Percentiles rank a stretch among this genome's conserved stretches.
These are phyloP conservation scores for Nomada fucata DNA, from an alignment of 2,888 invertebrate species.

Conservation along the genomic window DNA sequence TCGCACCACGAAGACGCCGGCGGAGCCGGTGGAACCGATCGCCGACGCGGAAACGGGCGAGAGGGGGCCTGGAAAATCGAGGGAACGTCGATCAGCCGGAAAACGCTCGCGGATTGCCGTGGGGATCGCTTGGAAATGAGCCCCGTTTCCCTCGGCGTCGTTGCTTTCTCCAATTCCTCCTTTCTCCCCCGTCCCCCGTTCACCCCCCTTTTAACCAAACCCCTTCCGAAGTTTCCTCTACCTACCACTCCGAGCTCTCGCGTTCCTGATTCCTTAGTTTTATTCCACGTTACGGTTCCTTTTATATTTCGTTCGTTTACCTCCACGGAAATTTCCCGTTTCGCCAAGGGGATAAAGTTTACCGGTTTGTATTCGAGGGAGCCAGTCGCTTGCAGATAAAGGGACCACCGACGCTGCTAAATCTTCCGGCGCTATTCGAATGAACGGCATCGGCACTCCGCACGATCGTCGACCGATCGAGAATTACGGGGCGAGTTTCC, in stretches of 20 bases:
- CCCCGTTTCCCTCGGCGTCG: conserved; percentile 52
- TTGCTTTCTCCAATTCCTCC: conserved; percentile 47
- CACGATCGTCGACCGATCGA: conserved; percentile 13
- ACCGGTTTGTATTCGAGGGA: background rate
- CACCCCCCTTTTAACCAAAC: background rate
- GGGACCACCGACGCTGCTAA: conserved; percentile 4
- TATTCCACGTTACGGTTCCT: conserved; percentile 35
- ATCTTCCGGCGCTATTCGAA: conserved; percentile 20
- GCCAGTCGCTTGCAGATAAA: background rate
- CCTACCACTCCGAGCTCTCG: background rate
- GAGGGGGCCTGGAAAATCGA: conserved; percentile 40
- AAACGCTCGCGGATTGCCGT: conserved; percentile 63
- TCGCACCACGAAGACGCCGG: conserved; percentile 9
- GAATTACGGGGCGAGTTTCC: background rate
- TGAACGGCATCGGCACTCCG: conserved; percentile 5
- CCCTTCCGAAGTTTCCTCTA: background rate
- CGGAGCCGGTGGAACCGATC: background rate
- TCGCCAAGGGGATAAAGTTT: conserved; percentile 27
- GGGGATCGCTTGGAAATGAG: conserved; percentile 61
- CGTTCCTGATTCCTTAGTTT: conserved; percentile 31
- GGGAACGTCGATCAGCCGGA: conserved; percentile 62
- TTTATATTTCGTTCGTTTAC: conserved; percentile 44
- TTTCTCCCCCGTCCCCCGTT: background rate
- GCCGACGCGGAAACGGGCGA: background rate
- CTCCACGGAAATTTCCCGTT: conserved; percentile 37